Evolutionary conservation across 2,797 vertebrate genomes (phyloP), one percentile per base, ranked within the genome.

Genomic region (Aulostomus chinensis): DNA sequence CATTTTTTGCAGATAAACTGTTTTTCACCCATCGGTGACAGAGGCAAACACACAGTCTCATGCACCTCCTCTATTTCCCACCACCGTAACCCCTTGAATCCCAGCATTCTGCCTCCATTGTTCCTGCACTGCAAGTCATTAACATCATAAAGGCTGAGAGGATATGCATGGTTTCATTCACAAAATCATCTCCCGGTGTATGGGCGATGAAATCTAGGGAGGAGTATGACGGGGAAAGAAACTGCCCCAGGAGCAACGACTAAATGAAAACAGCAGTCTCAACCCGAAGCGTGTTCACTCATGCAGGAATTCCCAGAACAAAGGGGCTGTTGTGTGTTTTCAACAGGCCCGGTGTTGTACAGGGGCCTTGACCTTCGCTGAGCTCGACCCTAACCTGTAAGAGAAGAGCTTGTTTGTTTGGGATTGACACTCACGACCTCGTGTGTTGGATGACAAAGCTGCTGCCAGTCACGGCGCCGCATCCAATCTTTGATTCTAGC

Each of bases 131-230:
- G 68, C 0, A 63, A 60, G 67, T 89, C 83, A 94, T 96, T 94
- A 92, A 88, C 93, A 94, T 94, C 89, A 93, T 90, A 95, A 94
- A 93, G 88, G 87, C 92, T 21, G 67, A 68, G 86, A 86, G 90
- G 90, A 90, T 89, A 85, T 78, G 91, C 92, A 91, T 92, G 91
- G 92, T 91, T 94, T 93, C 89, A 91, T 91, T 93, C 92, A 92
- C 90, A 94, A 93, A 92, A 91, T 91, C 89, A 91, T 94, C 91
- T 92, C 89, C 90, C 87, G 80, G 89, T 83, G 90, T 89, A 89
- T 84, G 86, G 88, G 86, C 87, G 88, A 93, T 92, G 90, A 92
- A 90, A 91, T 91, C 91, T 93, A 90, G 62, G 64, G 63, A 70
- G 70, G 61, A 71, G 49, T 10, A 39, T 39, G 50, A 55, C 25